These are phyloP conservation scores for Megalonaias nervosa DNA, from an alignment of 1,140 invertebrate genomes.

Conservation along the genomic window DNA sequence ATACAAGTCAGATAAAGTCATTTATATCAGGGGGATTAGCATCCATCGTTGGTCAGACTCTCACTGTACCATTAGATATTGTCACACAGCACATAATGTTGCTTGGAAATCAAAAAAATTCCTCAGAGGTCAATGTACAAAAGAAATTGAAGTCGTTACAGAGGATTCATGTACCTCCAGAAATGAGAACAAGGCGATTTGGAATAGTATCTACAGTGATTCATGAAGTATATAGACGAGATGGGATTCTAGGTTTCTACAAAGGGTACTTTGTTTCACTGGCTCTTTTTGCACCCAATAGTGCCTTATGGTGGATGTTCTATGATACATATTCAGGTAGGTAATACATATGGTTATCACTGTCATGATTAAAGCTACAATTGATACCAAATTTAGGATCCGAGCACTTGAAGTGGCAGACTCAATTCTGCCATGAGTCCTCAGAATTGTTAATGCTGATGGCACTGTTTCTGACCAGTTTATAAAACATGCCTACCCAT, in stretches of 20 bases:
- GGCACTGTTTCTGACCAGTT: too few relatives aligned
- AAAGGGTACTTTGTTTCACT: conserved; percentile 93
- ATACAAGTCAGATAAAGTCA: conserved; percentile 74
- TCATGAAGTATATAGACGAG: conserved; percentile 81
- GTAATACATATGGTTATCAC: conserved; percentile 11
- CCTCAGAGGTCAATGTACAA: conserved; percentile 8
- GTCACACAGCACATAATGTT: conserved; percentile 98
- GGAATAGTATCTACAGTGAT: conserved; percentile 74
- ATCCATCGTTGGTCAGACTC: conserved; percentile 93
- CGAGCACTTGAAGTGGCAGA: too few relatives aligned
- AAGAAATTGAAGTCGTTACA: conserved; percentile 43
- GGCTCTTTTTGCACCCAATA: conserved; percentile 94
- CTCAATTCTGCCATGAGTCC: too few relatives aligned
- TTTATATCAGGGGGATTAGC: conserved; percentile 89
- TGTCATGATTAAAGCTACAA: too few relatives aligned
- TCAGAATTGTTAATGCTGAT: too few relatives aligned
- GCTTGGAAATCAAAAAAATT: conserved; percentile 75
- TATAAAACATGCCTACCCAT: too few relatives aligned
- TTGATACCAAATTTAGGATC: too few relatives aligned
- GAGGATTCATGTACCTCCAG: conserved; percentile 48
- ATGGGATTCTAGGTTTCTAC: conserved; percentile 92
- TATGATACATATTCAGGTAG: conserved; percentile 96
- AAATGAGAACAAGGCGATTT: conserved; percentile 45
- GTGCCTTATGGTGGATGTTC: conserved; percentile 96
- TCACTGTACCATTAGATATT: conserved; percentile 97